Evolutionary conservation across 2,113 vertebrate species (phyloP), one percentile per base, ranked within the genome.

Genomic region (Poeciliopsis turrubarensis): DNA sequence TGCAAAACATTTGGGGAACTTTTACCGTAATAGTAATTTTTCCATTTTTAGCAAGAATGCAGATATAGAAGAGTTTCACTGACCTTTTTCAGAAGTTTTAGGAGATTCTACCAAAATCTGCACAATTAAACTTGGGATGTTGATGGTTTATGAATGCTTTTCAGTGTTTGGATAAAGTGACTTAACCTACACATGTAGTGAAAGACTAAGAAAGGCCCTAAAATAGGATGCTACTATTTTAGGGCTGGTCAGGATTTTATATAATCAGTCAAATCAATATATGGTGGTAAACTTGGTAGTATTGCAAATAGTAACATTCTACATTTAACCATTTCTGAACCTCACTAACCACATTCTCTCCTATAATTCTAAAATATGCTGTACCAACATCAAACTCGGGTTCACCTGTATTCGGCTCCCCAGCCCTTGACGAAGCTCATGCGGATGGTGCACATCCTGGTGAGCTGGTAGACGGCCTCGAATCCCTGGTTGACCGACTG

Each of bases 341-440:
- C 44, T 51, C 44, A 15, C 17, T 17, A 22, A 51, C 8, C 47
- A 0, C 19, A 25, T 54, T 54, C 0, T 25, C 6, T 54, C 19
- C 22, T 54, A 25, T 9, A 34, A 34, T 34, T 34, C 32, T 34
- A 7, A 10, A 54, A 25, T 25, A 25, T 22, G 17, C 6, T 54
- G 47, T 22, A 25, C 15, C 47, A 22, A 51, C 47, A 51, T n/a
- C 4, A 15, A 62, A 30, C 11, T 14, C 7, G 22, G 9, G 34
- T 75, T 92, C 83, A 99, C 98, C 98, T 98, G 97, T 99, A 99
- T 76, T 99, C 98, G 0, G 98, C 98, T 68, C 98, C 98, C 98
- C 97, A 99, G 85, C 98, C 98, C 81, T 99, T 99, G 82, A 99
- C 98, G 1, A 99, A 99, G 94, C 98, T 99, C 98, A 99, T 99